Conservation (phyloP, 2,888 invertebrate species). For the Trilocha varians region DNA sequence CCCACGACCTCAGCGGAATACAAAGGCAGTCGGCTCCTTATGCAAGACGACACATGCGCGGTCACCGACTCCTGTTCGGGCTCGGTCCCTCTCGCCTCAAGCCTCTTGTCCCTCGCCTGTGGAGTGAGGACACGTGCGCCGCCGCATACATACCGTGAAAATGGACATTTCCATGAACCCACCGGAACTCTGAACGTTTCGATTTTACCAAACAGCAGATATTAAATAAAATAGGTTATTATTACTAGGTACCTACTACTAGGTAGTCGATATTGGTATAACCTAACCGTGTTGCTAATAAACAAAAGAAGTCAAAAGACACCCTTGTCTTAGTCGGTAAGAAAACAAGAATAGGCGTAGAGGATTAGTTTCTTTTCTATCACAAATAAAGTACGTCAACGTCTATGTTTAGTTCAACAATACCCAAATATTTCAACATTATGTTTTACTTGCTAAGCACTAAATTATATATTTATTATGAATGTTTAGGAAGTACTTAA, state of each 20-base stretch:
- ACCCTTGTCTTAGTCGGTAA: no score
- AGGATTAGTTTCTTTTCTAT: no score
- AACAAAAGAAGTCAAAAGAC: no score
- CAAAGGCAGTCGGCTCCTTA: slow-evolving; percentile 51
- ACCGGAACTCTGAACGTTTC: slow-evolving; percentile 44
- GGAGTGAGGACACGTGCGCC: slow-evolving; percentile 43
- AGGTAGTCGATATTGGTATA: no score
- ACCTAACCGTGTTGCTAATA: no score
- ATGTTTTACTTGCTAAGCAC: no score
- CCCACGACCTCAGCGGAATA: slow-evolving; percentile 54
- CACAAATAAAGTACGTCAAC: no score
- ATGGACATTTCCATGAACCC: slow-evolving; percentile 60
- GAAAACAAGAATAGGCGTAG: no score
- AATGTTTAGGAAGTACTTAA: background rate
- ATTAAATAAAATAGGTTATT: no score
- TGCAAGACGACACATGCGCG: slow-evolving; percentile 56
- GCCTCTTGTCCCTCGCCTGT: slow-evolving; percentile 23
- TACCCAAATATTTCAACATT: no score
- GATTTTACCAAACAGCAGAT: slow-evolving; percentile 9
- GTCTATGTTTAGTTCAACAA: no score
- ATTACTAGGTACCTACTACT: no score
- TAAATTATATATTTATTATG: background rate
- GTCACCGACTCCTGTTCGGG: slow-evolving; percentile 53
- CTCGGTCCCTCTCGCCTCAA: slow-evolving; percentile 18
- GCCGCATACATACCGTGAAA: slow-evolving; percentile 52